Conservation (phyloP, 2,797 vertebrate genomes). For the Sebastes minor region DNA sequence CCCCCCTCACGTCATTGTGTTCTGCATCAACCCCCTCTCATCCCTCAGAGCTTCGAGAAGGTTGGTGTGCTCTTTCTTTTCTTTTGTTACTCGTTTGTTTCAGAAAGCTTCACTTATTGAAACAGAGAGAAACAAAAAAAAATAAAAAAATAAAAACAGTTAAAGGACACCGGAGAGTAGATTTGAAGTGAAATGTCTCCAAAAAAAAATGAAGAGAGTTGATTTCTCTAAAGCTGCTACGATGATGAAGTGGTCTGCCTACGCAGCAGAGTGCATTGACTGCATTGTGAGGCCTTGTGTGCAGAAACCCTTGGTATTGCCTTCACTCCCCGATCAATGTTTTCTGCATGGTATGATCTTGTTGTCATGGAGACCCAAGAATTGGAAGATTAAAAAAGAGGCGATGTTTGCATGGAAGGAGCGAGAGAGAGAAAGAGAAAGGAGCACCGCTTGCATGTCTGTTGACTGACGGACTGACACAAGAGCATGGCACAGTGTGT, state of each 20-base stretch:
- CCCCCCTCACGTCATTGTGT: constrained; percentile 99
- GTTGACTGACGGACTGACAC: constrained; percentile 68
- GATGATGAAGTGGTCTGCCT: constrained; percentile 71
- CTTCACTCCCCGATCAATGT: constrained; percentile 83
- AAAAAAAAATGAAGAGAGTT: constrained; percentile 48
- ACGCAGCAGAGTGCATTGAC: constrained; percentile 79
- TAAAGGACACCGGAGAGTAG: constrained; percentile 53
- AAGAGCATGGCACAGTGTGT: constrained; percentile 70
- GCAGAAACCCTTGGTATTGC: constrained; percentile 93
- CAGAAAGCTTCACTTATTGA: constrained; percentile 80
- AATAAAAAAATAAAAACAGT: constrained; percentile 20
- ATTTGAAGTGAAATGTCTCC: constrained; percentile 60
- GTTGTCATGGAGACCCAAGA: constrained; percentile 98
- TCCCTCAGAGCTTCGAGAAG: constrained; percentile 99
- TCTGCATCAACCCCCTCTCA: constrained; percentile 99
- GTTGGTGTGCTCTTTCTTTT: constrained; percentile 99
- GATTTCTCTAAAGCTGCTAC: constrained; percentile 66
- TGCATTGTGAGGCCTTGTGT: constrained; percentile 97
- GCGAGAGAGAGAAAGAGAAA: constrained; percentile 79
- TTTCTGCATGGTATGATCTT: constrained; percentile 90
- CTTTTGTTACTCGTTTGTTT: constrained; percentile 98
- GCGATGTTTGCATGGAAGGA: constrained; percentile 89
- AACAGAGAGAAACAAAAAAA: constrained; percentile 73
- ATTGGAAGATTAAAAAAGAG: constrained; percentile 86
- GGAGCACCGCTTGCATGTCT: constrained; percentile 78